Evolutionary conservation across 2,113 vertebrate genomes (phyloP), one percentile per base, ranked within the genome.

Genomic region (Phoxinus phoxinus): DNA sequence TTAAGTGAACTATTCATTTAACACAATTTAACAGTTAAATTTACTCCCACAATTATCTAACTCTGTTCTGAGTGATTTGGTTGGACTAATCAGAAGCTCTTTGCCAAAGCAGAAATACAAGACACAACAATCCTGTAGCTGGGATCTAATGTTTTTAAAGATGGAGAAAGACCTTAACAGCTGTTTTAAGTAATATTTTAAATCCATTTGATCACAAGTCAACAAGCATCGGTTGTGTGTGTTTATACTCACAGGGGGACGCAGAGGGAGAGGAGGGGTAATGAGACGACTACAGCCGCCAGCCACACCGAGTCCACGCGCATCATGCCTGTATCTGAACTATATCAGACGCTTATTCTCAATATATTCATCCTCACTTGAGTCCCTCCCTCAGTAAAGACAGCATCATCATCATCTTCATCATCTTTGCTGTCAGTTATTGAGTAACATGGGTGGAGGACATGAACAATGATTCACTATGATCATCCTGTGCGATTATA

Each of bases 181-280:
- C 6, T 21, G 19, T 56, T 21, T 21, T 53, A 41, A 8, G 8
- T 41, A 41, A 1, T 1, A 7, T 48, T 46, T 46, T 15, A 0
- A 15, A 51, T 48, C 48, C 48, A 17, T 23, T 23, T 56, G 0
- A 56, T 23, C 53, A 56, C 53, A 56, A 56, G 19, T 56, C 19
- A 21, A 21, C 51, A 7, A 21, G 51, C 21, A 56, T 9, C 19
- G 2, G 17, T 21, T 56, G 51, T 7, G 19, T 4, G 44, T 5
- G 10, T 41, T 37, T 63, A 37, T 90, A 93, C 92, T 93, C 85
- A 93, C 92, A 92, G 87, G 30, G 86, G 85, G 7, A 56, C 6
- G 21, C 89, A 83, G 10, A 72, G 76, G n/a, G 80, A 85, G 9
- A 75, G 69, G 19, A 79, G 59, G 0, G 89, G 84, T 53, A 88